A percentile compares a stretch with the other conserved stretches of the same genome.
phyloP scores from a whole-genome alignment of 2,113 vertebrate genomes.

The Ceyx cyanopectus region DNA sequence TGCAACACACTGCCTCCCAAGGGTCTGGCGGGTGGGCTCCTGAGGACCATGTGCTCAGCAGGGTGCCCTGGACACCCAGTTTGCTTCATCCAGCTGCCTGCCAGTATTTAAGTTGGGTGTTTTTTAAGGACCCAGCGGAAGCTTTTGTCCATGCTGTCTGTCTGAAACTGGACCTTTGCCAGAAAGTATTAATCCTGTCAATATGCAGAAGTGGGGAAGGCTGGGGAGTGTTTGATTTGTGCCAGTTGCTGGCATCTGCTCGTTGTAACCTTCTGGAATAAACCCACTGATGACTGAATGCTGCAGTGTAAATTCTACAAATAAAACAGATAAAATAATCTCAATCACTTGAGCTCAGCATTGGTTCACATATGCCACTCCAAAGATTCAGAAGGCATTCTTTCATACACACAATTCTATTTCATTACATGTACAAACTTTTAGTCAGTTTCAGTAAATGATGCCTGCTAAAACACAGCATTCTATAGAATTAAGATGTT shows the following conservation, averaged over 20 bases:
- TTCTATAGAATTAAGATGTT: neutral
- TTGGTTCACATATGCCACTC: neutral
- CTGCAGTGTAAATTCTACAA: slow-evolving; percentile 26
- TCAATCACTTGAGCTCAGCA: neutral
- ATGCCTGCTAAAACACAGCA: neutral
- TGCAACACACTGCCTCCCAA: neutral
- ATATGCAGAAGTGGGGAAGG: neutral
- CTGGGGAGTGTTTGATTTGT: slow-evolving; percentile 23
- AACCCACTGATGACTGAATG: slow-evolving; percentile 11
- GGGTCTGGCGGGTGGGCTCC: neutral
- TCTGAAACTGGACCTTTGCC: slow-evolving; percentile 27
- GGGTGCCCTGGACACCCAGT: neutral
- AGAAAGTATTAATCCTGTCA: slow-evolving; percentile 26
- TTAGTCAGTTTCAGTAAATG: neutral
- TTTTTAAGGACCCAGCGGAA: slow-evolving; percentile 7
- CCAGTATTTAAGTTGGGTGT: neutral
- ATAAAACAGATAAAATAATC: slow-evolving; percentile 38
- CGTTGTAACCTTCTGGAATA: slow-evolving; percentile 53
- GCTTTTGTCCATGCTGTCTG: neutral
- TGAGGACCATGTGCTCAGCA: neutral
- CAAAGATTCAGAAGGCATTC: slow-evolving; percentile 20
- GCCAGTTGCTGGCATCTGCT: slow-evolving; percentile 20
- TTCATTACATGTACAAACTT: slow-evolving; percentile 5
- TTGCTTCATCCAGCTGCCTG: neutral
- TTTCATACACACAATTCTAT: neutral